Evolutionary conservation across 1,140 invertebrate genomes (phyloP).

Genomic region (Saccostrea echinata): DNA sequence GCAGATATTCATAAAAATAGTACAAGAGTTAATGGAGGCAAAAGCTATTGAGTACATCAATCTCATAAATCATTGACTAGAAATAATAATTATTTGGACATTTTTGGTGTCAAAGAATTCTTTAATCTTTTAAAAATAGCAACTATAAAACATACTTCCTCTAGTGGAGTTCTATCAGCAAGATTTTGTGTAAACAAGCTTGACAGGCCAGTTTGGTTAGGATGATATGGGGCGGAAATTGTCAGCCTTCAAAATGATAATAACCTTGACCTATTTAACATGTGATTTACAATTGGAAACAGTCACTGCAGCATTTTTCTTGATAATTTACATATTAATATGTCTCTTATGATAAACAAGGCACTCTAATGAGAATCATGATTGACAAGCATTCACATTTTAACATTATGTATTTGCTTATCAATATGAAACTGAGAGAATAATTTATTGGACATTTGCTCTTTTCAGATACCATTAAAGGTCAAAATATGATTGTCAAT

Average conservation of each 20-base stretch:
- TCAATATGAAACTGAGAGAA: neutral
- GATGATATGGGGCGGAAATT: constrained; percentile 1
- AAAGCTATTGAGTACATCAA: neutral
- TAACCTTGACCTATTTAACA: constrained; percentile 21
- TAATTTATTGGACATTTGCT: constrained; percentile 34
- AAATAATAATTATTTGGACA: neutral
- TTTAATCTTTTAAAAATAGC: neutral
- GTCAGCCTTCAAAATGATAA: neutral
- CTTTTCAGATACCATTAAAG: neutral
- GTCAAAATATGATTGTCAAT: constrained; percentile 26
- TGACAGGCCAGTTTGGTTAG: neutral
- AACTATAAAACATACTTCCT: neutral
- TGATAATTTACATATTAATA: neutral
- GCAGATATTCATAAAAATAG: neutral
- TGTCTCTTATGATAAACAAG: constrained; percentile 8
- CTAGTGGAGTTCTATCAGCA: neutral
- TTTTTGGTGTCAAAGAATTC: neutral
- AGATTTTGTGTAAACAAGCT: constrained; percentile 5
- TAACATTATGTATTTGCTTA: neutral
- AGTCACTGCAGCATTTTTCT: neutral
- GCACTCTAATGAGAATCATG: neutral
- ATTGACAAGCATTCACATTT: constrained; percentile 24
- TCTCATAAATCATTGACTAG: neutral
- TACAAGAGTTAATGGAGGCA: neutral
- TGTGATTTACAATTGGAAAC: neutral